Evolutionary conservation across 2,113 vertebrate genomes (phyloP), one percentile per base, ranked within the genome.

Genomic region (Parus major): DNA sequence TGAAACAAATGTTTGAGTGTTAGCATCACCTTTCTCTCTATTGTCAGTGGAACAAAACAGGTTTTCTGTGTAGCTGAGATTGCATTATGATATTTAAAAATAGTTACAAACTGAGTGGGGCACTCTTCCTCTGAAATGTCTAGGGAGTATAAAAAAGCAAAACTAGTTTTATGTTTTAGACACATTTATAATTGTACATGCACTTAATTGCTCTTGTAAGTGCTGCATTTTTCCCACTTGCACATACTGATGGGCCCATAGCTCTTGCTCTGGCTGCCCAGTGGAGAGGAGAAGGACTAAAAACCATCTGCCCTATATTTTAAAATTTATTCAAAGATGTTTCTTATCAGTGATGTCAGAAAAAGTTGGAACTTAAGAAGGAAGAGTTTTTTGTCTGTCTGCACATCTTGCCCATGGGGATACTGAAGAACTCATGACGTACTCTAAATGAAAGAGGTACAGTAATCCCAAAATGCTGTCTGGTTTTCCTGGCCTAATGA

Each of bases 181-280:
- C 59, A 90, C 66, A 91, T 83, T 94, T 93, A 63, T 90, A 95
- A 81, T 82, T 93, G 29, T 82, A 90, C 71, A 73, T 81, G 59
- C 47, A 66, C 63, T 94, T 96, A 95, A 93, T 92, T 90, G 75
- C 42, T 88, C 20, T 39, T 86, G 39, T 23, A 36, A 86, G 29
- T 59, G 33, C 69, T 92, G 29, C 5, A 8, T 77, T 96, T 91
- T 70, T 73, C 87, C 82, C 59, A n/a, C 50, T 85, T 82, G 55
- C 46, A 70, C 10, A 22, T 52, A 15, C 7, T 77, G 66, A 80
- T 77, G 63, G 50, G 59, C 42, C 46, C 55, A 65, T 19, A 85
- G 53, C 29, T 84, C 53, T 89, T 57, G 25, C 24, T 68, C 31
- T 52, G 15, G 18, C 56, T 93, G 22, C 39, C 66, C 31, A 42